A percentile compares a stretch with the other conserved stretches of the same genome.
phyloP scores from a whole-genome alignment of 1,140 invertebrate species.

The Myzus persicae region DNA sequence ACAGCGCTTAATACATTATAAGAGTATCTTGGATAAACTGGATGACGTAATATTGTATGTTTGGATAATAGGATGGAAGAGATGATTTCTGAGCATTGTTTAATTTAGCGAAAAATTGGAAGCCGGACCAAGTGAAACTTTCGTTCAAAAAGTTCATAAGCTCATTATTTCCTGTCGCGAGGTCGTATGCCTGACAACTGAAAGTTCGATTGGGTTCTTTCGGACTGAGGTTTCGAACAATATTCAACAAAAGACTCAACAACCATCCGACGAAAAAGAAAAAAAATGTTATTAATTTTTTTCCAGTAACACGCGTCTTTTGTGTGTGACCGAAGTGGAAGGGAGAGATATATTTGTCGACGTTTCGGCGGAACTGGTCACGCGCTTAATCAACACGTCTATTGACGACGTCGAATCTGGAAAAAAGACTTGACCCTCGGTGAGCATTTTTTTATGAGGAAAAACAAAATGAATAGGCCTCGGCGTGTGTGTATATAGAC shows the following conservation, averaged over 20 bases:
- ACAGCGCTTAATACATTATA: background rate
- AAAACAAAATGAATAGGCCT: constrained; percentile 41
- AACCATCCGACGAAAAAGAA: background rate
- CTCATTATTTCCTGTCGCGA: constrained; percentile 37
- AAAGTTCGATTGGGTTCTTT: constrained; percentile 29
- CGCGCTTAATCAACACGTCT: constrained; percentile 38
- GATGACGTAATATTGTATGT: background rate
- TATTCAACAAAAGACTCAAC: constrained; percentile 31
- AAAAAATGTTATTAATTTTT: constrained; percentile 11
- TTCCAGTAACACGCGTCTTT: background rate
- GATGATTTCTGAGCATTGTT: constrained; percentile 39
- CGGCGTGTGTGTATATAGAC: background rate
- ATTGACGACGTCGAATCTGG: constrained; percentile 13
- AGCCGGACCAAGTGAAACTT: constrained; percentile 23
- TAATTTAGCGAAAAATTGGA: constrained; percentile 46
- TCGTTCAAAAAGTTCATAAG: constrained; percentile 47
- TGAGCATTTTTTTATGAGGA: background rate
- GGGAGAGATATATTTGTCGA: background rate
- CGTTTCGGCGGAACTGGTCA: background rate
- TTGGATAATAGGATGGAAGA: background rate
- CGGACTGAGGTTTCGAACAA: background rate
- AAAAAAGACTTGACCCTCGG: background rate
- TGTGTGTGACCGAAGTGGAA: background rate
- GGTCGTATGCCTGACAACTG: background rate
- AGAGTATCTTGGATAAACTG: background rate